phyloP scores from a whole-genome alignment of 2,888 invertebrate species.

The Agrochola circellaris region DNA sequence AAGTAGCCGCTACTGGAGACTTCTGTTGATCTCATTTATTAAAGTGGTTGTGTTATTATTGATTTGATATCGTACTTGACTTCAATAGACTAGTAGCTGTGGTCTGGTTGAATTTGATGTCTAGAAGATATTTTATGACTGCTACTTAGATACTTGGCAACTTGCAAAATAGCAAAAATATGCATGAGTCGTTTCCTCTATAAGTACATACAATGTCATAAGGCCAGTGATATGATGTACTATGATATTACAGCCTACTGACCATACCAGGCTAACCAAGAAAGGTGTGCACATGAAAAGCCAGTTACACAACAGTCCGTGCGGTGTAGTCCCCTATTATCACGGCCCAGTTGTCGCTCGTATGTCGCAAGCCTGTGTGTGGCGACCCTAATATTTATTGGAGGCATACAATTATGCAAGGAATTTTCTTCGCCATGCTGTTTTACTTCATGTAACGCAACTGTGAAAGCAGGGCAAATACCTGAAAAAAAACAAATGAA shows the following conservation, averaged over 20 bases:
- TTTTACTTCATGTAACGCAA: slow-evolving; percentile 41
- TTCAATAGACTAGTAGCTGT: slow-evolving; percentile 36
- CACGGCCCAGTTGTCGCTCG: slow-evolving; percentile 83
- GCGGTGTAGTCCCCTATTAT: slow-evolving; percentile 81
- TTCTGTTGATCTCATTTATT: slow-evolving; percentile 49
- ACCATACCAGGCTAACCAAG: slow-evolving; percentile 40
- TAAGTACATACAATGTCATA: slow-evolving; percentile 4
- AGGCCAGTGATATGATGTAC: slow-evolving; percentile 1
- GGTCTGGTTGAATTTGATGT: slow-evolving; percentile 45
- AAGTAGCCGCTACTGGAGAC: slow-evolving; percentile 40
- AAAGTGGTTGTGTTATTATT: slow-evolving; percentile 35
- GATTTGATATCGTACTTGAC: slow-evolving; percentile 48
- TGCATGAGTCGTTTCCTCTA: too few relatives aligned
- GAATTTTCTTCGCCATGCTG: slow-evolving; percentile 47
- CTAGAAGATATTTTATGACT: slow-evolving; percentile 32
- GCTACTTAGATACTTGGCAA: not conserved
- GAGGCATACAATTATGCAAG: slow-evolving; percentile 66
- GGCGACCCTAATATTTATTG: slow-evolving; percentile 68
- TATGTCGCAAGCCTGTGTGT: slow-evolving; percentile 82
- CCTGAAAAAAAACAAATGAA: not conserved
- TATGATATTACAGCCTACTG: slow-evolving; percentile 29
- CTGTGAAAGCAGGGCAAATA: slow-evolving; percentile 13
- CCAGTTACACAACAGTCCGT: slow-evolving; percentile 73
- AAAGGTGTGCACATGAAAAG: slow-evolving; percentile 53
- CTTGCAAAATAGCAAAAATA: too few relatives aligned